Percentiles rank a stretch among this genome's conserved stretches.
Conservation (phyloP, 1,140 invertebrate genomes). For the Drosophila pseudoananassae region DNA sequence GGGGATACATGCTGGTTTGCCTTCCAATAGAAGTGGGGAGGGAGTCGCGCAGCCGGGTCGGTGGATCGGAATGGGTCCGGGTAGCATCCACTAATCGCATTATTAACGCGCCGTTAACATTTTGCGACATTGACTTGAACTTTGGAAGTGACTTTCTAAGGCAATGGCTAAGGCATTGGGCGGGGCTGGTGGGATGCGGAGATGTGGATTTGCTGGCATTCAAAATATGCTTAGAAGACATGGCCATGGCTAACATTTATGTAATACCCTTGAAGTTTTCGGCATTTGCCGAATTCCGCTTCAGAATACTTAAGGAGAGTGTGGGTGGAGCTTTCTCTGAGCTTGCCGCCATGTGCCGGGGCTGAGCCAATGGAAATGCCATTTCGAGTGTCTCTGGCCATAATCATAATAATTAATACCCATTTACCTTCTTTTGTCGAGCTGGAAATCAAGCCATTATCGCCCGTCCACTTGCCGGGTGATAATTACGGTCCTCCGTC, state of each 20-base stretch:
- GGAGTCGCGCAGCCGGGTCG: slow-evolving; percentile 6
- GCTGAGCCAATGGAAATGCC: slow-evolving; percentile 22
- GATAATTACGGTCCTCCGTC: slow-evolving; percentile 57
- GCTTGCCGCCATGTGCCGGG: slow-evolving; percentile 26
- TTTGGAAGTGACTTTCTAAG: slow-evolving; percentile 61
- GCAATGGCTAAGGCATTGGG: slow-evolving; percentile 11
- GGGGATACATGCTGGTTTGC: slow-evolving; percentile 30
- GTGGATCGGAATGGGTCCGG: slow-evolving; percentile 31
- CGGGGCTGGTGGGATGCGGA: background rate
- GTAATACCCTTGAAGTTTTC: slow-evolving; percentile 69
- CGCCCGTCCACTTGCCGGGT: slow-evolving; percentile 53
- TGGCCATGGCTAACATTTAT: slow-evolving; percentile 66
- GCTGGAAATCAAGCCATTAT: slow-evolving; percentile 69
- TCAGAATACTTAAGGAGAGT: background rate
- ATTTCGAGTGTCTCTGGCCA: slow-evolving; percentile 38
- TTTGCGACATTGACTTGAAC: slow-evolving; percentile 77
- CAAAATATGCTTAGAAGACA: slow-evolving; percentile 62
- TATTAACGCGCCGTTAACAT: slow-evolving; percentile 78
- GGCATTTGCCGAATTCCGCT: slow-evolving; percentile 68
- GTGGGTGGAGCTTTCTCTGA: background rate
- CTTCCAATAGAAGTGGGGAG: background rate
- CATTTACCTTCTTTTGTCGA: slow-evolving; percentile 49
- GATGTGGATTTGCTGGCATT: slow-evolving; percentile 46
- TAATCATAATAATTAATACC: slow-evolving; percentile 71
- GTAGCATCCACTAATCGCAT: slow-evolving; percentile 71